Conservation (phyloP, 2,888 invertebrate genomes). For the Invenusta paracnida region DNA sequence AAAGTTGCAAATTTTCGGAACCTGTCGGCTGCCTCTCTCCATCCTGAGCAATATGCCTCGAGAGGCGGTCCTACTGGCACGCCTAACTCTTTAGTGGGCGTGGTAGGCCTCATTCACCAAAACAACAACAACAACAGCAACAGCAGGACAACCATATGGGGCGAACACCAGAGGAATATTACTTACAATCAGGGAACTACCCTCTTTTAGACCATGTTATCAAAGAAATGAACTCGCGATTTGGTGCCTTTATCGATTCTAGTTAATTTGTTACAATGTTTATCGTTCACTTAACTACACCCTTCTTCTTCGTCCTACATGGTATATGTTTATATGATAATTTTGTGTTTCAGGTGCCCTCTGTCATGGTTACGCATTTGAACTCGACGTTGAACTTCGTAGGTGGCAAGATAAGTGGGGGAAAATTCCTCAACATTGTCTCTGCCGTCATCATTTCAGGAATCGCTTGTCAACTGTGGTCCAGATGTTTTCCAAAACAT, state of each 20-base stretch:
- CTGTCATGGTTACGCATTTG: background rate
- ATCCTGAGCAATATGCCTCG: too few species aligned
- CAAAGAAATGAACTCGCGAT: background rate
- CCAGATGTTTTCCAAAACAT: background rate
- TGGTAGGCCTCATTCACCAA: too few species aligned
- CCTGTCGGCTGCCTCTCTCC: too few species aligned
- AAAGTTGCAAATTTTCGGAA: too few species aligned
- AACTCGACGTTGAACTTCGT: background rate
- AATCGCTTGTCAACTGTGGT: background rate
- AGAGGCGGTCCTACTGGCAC: too few species aligned
- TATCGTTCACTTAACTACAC: too few species aligned
- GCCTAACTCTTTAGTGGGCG: too few species aligned
- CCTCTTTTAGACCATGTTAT: background rate
- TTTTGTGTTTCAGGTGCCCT: background rate
- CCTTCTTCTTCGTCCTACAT: too few species aligned
- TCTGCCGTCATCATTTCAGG: background rate
- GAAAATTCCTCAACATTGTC: background rate
- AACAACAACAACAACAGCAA: background rate
- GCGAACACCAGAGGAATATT: background rate
- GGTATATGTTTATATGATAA: too few species aligned
- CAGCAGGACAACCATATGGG: background rate
- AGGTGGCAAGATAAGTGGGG: background rate
- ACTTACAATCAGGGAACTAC: background rate
- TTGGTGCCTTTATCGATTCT: background rate
- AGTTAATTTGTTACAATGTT: background rate